These are phyloP conservation scores for Eurystomus glaucurus DNA, from an alignment of 2,797 vertebrate species.

Conservation along the genomic window DNA sequence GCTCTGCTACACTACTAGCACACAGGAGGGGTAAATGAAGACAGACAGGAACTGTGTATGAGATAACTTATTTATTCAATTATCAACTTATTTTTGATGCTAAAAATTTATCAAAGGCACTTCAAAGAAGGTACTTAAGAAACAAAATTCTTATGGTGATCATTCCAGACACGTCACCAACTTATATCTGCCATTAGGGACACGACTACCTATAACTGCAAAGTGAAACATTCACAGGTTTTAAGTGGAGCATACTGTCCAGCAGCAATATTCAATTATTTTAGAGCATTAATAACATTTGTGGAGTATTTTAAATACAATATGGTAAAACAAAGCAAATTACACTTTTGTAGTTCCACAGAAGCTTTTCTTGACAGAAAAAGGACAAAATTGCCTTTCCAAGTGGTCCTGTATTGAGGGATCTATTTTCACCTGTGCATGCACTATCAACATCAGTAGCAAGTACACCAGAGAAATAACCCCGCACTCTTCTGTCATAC, in stretches of 20 bases:
- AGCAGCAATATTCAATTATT: conserved; percentile 80
- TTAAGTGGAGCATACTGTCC: conserved; percentile 75
- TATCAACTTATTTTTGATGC: conserved; percentile 78
- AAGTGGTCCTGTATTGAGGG: neutral
- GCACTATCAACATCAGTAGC: neutral
- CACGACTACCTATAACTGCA: conserved; percentile 49
- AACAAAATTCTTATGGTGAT: conserved; percentile 77
- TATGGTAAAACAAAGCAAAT: conserved; percentile 40
- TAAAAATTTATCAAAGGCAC: conserved; percentile 84
- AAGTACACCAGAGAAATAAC: neutral
- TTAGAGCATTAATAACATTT: conserved; percentile 59
- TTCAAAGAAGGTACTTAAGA: conserved; percentile 81
- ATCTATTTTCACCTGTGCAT: neutral
- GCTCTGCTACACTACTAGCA: neutral
- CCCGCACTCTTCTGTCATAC: neutral
- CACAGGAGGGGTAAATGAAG: conserved; percentile 49
- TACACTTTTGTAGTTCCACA: conserved; percentile 41
- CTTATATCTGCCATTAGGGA: conserved; percentile 57
- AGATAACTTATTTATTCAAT: conserved; percentile 80
- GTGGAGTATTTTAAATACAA: conserved; percentile 62
- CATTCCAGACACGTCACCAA: conserved; percentile 78
- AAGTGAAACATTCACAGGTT: conserved; percentile 75
- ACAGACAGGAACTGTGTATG: conserved; percentile 60
- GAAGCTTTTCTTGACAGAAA: conserved; percentile 10
- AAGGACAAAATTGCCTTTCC: conserved; percentile 14